Conservation (phyloP, 2,113 vertebrate species). For the Columbina picui region DNA sequence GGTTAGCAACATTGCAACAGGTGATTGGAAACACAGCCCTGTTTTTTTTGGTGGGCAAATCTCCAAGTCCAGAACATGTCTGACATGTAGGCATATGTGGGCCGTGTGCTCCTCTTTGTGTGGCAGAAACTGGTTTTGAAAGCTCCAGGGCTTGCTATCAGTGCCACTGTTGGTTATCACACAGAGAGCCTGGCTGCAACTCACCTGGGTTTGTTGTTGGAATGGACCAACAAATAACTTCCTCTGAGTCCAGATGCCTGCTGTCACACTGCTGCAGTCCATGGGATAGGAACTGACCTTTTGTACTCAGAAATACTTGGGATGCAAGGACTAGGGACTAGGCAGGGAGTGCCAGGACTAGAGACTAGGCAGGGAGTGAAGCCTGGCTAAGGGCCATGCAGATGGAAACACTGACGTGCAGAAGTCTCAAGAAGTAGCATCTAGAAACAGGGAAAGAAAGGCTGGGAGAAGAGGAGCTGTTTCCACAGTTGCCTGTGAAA, state of each 20-base stretch:
- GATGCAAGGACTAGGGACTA: neutral
- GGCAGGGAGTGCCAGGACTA: neutral
- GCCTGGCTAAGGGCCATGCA: neutral
- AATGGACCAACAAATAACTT: neutral
- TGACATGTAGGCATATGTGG: neutral
- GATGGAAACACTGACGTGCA: neutral
- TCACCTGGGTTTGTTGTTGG: neutral
- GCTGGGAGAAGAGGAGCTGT: neutral
- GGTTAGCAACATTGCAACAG: neutral
- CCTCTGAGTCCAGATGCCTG: neutral
- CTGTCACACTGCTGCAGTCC: neutral
- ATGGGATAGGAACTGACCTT: neutral
- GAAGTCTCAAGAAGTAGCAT: neutral
- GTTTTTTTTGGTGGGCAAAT: neutral
- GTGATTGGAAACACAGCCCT: neutral
- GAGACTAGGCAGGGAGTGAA: neutral
- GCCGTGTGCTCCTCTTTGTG: neutral
- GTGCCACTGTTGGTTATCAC: neutral
- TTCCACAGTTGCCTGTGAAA: neutral
- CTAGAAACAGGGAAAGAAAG: accelerated
- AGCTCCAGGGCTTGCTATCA: neutral
- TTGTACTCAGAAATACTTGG: neutral
- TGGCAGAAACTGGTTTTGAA: neutral
- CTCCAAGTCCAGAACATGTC: neutral
- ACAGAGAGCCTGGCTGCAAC: neutral